Conservation (phyloP, 1,140 invertebrate species). For the Drosophila aff. region DNA sequence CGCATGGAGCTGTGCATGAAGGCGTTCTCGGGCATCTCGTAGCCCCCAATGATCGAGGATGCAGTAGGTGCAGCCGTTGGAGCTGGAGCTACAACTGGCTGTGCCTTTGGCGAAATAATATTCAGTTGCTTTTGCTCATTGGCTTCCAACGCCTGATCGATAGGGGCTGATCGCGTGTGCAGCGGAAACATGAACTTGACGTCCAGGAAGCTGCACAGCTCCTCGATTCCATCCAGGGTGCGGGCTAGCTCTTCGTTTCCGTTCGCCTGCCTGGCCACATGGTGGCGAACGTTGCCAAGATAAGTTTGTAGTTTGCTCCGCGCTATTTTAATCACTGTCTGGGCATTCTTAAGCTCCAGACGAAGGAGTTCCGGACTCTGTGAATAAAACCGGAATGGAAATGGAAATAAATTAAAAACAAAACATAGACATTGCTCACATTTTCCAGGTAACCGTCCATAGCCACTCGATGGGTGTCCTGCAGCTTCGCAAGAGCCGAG, state of each 20-base stretch:
- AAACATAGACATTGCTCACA: constrained; percentile 31
- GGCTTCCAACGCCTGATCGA: constrained; percentile 82
- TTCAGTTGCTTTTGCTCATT: constrained; percentile 74
- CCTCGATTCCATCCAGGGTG: constrained; percentile 85
- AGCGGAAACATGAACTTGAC: constrained; percentile 73
- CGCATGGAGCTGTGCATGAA: constrained; percentile 72
- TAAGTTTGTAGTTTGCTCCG: constrained; percentile 84
- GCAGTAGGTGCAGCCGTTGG: neutral
- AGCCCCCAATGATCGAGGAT: constrained; percentile 14
- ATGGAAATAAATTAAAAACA: neutral
- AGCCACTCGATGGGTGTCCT: constrained; percentile 56
- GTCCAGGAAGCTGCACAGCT: constrained; percentile 82
- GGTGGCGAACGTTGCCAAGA: constrained; percentile 72
- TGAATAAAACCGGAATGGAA: neutral
- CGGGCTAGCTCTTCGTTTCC: constrained; percentile 73
- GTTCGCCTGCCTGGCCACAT: constrained; percentile 62
- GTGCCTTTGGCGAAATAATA: neutral
- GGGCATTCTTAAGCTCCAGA: constrained; percentile 84
- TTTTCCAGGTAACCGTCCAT: constrained; percentile 77
- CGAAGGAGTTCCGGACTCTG: constrained; percentile 84
- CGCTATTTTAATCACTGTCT: constrained; percentile 84
- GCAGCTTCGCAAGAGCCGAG: constrained; percentile 62
- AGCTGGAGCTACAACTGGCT: neutral
- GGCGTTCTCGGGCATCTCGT: constrained; percentile 75
- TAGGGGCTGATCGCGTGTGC: constrained; percentile 58